phyloP scores from a whole-genome alignment of 2,797 vertebrate species.

The Percopsis omiscomaycus region DNA sequence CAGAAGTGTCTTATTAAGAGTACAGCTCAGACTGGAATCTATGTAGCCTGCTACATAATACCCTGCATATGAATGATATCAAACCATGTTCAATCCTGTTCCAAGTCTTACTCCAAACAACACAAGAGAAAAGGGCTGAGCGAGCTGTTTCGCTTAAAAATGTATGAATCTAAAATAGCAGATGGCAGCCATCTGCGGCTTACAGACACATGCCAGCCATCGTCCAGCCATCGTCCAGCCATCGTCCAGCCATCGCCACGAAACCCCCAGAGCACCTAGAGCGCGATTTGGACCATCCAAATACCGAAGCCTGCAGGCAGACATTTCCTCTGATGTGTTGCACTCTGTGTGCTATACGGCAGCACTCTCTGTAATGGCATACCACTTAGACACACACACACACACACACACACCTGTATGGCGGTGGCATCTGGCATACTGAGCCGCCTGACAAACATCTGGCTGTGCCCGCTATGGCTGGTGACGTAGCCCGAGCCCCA shows the following conservation, averaged over 20 bases:
- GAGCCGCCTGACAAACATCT: slow-evolving; percentile 80
- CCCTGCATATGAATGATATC: no score
- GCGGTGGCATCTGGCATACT: slow-evolving; percentile 82
- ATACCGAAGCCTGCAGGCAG: background rate
- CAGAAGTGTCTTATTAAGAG: no score
- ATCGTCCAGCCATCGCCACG: no score
- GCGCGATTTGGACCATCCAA: slow-evolving; percentile 20
- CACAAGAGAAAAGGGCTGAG: background rate
- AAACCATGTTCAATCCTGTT: no score
- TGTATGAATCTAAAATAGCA: background rate
- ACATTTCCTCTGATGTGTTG: slow-evolving; percentile 12
- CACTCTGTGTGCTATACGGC: slow-evolving; percentile 14
- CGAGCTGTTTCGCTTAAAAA: slow-evolving; percentile 1
- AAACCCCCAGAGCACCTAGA: slow-evolving; percentile 23
- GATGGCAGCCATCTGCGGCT: slow-evolving; percentile 11
- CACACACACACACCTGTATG: slow-evolving; percentile 78
- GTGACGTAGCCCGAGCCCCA: slow-evolving; percentile 89
- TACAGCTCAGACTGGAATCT: no score
- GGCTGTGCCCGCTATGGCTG: slow-evolving; percentile 90
- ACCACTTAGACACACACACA: background rate
- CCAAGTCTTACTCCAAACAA: slow-evolving; percentile 6
- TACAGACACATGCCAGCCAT: slow-evolving; percentile 39
- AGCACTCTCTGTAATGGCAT: slow-evolving; percentile 21
- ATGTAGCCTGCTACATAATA: no score
- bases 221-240: background rate